phyloP scores from a whole-genome alignment of 2,888 invertebrate genomes.

The Furcula furcula region DNA sequence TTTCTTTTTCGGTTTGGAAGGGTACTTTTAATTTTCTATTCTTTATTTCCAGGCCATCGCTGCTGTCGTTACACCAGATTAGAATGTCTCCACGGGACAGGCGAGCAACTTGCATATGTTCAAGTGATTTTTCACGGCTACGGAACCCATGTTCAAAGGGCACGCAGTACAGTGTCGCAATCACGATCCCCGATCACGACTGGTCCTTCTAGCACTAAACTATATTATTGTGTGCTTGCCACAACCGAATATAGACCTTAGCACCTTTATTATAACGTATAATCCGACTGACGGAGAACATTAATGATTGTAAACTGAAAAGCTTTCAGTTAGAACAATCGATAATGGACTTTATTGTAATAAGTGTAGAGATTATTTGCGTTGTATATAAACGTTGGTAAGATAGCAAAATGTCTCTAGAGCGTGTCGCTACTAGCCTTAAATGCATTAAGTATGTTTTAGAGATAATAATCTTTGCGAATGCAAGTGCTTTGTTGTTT shows the following conservation, averaged over 20 bases:
- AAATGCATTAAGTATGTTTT: constrained; percentile 80
- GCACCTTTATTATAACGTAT: constrained; percentile 28
- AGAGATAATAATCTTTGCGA: constrained; percentile 80
- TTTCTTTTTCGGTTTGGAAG: no score
- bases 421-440: constrained; percentile 79
- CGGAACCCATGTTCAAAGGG: constrained; percentile 77
- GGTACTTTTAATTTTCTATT: no score
- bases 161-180: constrained; percentile 78
- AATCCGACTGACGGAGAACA: constrained; percentile 22
- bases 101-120: constrained; percentile 74
- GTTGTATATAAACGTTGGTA: constrained; percentile 38
- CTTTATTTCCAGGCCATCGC: no score
- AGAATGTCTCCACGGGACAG: constrained; percentile 62
- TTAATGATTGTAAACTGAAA: constrained; percentile 21
- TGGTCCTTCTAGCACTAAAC: constrained; percentile 67
- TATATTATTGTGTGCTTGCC: constrained; percentile 33
- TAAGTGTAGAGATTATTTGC: constrained; percentile 29
- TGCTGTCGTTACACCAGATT: constrained; percentile 61
- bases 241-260: constrained; percentile 42
- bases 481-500: constrained; percentile 73
- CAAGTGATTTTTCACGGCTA: constrained; percentile 81
- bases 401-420: constrained; percentile 70
- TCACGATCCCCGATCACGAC: constrained; percentile 80
- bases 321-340: constrained; percentile 28
- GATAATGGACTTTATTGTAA: constrained; percentile 43